These are phyloP conservation scores for Rhynchophorus ferrugineus DNA, from an alignment of 1,140 invertebrate species.

Conservation along the genomic window DNA sequence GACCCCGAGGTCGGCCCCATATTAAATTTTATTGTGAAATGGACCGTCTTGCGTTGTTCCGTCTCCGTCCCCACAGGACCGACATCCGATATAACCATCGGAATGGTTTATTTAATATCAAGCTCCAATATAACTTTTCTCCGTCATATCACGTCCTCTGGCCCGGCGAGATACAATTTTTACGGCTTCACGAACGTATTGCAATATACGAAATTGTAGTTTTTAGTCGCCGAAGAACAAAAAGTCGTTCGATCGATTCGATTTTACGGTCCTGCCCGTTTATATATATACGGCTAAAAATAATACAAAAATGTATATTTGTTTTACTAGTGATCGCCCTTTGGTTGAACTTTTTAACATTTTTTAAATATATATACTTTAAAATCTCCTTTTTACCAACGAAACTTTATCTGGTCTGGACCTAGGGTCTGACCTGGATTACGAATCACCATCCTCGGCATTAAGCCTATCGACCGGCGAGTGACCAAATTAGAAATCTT, in stretches of 20 bases:
- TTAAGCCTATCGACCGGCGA: too few relatives aligned
- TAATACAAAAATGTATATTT: too few relatives aligned
- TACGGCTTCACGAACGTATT: slow-evolving; percentile 20
- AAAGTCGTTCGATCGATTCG: slow-evolving; percentile 14
- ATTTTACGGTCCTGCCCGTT: too few relatives aligned
- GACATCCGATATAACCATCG: slow-evolving; percentile 14
- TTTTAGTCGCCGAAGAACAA: slow-evolving; percentile 14
- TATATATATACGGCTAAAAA: too few relatives aligned
- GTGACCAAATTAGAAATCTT: too few relatives aligned
- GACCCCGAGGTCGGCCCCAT: slow-evolving; percentile 6
- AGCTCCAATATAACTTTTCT: slow-evolving; percentile 20
- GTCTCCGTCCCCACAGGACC: background rate
- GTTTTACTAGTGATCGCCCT: too few relatives aligned
- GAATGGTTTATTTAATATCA: slow-evolving; percentile 25
- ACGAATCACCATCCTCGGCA: too few relatives aligned
- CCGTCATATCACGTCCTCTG: slow-evolving; percentile 19
- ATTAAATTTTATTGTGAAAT: slow-evolving; percentile 25
- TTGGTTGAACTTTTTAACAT: too few relatives aligned
- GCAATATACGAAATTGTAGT: slow-evolving; percentile 25
- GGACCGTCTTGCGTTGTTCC: slow-evolving; percentile 17
- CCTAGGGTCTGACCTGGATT: too few relatives aligned
- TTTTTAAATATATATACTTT: too few relatives aligned
- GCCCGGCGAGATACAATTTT: slow-evolving; percentile 24
- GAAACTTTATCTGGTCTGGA: too few relatives aligned
- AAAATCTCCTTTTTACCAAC: too few relatives aligned